Conservation (phyloP, 2,888 invertebrate species). For the Julus scanicus region DNA sequence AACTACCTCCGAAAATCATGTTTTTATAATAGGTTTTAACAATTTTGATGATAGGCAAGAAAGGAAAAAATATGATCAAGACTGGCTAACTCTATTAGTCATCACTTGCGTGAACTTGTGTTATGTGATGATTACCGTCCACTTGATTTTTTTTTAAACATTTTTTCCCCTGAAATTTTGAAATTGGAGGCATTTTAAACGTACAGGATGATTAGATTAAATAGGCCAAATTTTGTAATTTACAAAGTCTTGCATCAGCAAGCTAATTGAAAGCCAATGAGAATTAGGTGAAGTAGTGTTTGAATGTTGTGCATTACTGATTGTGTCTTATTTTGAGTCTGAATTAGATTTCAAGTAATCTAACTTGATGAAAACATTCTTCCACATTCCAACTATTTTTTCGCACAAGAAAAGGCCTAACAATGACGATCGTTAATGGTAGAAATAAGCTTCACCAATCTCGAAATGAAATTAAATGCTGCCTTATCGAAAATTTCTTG, state of each 20-base stretch:
- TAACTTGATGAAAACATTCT: neutral
- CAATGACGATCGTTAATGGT: neutral
- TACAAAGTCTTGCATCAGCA: neutral
- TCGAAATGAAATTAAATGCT: neutral
- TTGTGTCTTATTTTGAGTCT: too few relatives aligned
- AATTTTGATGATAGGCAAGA: neutral
- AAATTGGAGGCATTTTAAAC: neutral
- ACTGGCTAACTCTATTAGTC: neutral
- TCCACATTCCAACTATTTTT: neutral
- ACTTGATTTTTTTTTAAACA: neutral
- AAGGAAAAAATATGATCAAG: neutral
- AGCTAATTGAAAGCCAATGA: neutral
- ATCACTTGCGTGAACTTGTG: neutral
- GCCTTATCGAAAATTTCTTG: neutral
- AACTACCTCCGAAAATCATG: neutral
- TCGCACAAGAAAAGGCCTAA: neutral
- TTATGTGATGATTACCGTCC: conserved; percentile 1
- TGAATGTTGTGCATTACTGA: too few relatives aligned
- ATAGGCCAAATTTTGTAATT: conserved; percentile 20
- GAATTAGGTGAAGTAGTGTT: neutral
- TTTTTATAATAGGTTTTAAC: neutral
- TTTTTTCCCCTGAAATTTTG: neutral
- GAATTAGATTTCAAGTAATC: neutral
- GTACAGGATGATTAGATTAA: neutral
- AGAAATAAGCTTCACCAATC: neutral